A percentile compares a stretch with the other conserved stretches of the same genome.
Conservation (phyloP, 2,113 vertebrate species). For the Buteo buteo region DNA sequence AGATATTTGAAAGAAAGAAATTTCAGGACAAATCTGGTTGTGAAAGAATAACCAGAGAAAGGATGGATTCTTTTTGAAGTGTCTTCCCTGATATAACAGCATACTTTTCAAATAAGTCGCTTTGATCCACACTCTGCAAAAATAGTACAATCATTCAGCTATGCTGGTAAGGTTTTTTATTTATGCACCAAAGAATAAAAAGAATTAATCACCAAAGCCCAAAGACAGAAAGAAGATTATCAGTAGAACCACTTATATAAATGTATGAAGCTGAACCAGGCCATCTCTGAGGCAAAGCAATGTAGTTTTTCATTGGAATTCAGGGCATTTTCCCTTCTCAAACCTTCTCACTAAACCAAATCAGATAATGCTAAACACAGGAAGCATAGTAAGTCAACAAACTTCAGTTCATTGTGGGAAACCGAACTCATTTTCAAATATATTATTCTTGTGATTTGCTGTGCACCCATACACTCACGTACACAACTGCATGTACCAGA, state of each 20-base stretch:
- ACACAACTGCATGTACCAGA: background rate
- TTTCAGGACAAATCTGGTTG: background rate
- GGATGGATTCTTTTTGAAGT: background rate
- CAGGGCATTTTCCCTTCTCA: background rate
- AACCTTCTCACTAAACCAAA: background rate
- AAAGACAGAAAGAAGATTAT: background rate
- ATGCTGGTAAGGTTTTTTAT: background rate
- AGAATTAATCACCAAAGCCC: background rate
- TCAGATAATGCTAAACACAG: background rate
- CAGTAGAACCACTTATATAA: background rate
- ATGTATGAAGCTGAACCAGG: background rate
- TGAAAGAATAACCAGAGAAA: background rate
- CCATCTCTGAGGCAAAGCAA: background rate
- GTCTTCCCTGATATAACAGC: background rate
- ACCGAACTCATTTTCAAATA: background rate
- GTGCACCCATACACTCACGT: rapidly evolving
- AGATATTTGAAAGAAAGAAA: background rate
- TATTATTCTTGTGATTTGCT: background rate
- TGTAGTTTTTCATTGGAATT: background rate
- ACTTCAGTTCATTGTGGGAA: background rate
- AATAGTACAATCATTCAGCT: background rate
- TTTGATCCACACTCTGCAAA: background rate
- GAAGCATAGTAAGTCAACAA: background rate
- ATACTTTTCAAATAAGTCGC: background rate
- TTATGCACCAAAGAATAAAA: background rate